A percentile compares a stretch with the other conserved stretches of the same genome.
Conservation (phyloP, 2,797 vertebrate species). For the Aplochiton taeniatus region DNA sequence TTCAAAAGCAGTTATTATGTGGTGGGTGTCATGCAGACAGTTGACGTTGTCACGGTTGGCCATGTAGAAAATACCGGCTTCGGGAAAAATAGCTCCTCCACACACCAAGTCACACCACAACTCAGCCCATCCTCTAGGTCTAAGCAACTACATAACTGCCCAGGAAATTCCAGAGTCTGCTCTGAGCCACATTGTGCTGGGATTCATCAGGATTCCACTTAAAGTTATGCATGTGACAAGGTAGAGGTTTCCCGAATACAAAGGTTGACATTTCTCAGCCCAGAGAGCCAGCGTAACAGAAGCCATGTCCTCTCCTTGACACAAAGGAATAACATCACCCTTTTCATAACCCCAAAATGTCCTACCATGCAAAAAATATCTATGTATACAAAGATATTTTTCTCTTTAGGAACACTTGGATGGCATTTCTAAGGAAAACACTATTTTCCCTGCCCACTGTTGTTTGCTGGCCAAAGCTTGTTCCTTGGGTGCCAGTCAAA, state of each 20-base stretch:
- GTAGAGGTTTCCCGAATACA: no score
- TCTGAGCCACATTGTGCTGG: slow-evolving; percentile 24
- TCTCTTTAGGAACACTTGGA: slow-evolving; percentile 27
- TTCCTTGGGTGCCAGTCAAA: slow-evolving; percentile 17
- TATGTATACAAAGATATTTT: slow-evolving; percentile 18
- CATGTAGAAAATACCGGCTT: slow-evolving; percentile 33
- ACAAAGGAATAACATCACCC: slow-evolving; percentile 54
- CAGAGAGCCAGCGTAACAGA: no score
- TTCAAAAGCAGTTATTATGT: slow-evolving; percentile 62
- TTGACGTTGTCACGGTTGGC: slow-evolving; percentile 34
- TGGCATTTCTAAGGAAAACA: slow-evolving; percentile 51
- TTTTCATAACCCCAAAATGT: slow-evolving; percentile 63
- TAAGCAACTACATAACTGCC: slow-evolving; percentile 41
- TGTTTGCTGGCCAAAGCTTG: slow-evolving; percentile 20
- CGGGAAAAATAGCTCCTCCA: slow-evolving; percentile 43
- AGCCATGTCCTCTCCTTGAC: slow-evolving; percentile 54
- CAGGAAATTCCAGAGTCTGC: slow-evolving; percentile 49
- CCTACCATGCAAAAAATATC: slow-evolving; percentile 2
- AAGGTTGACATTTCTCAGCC: no score
- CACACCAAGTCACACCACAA: slow-evolving; percentile 36
- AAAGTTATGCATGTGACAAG: no score
- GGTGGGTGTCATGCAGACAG: slow-evolving; percentile 46
- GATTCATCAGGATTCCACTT: not conserved
- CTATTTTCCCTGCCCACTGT: slow-evolving; percentile 41
- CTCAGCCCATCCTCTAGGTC: not conserved